phyloP scores from a whole-genome alignment of 2,888 invertebrate species.

The Napeogenes sylphis region DNA sequence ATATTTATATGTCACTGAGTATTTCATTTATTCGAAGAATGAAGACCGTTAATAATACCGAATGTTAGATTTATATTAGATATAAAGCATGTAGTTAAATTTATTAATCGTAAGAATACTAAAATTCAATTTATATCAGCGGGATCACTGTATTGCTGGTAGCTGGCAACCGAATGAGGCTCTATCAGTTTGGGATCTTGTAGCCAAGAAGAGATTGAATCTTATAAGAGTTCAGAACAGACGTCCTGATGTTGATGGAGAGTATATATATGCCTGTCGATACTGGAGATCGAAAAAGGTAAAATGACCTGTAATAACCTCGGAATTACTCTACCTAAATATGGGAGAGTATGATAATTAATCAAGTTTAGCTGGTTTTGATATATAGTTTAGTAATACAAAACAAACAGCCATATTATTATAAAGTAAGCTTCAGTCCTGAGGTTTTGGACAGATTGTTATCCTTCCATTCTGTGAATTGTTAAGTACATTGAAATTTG shows the following conservation, averaged over 20 bases:
- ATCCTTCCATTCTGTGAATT: constrained; percentile 38
- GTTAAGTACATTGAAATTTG: constrained; percentile 25
- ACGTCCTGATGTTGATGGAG: constrained; percentile 72
- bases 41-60: too few species aligned
- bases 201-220: constrained; percentile 64
- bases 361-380: neutral
- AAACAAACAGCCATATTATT: constrained; percentile 42
- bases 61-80: too few species aligned
- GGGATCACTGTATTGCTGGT: constrained; percentile 70
- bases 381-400: constrained; percentile 46
- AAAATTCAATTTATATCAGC: constrained; percentile 43
- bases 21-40: too few species aligned
- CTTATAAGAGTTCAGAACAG: constrained; percentile 72
- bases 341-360: too few species aligned
- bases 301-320: neutral
- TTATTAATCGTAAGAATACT: too few species aligned
- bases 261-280: constrained; percentile 76
- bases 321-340: constrained; percentile 4
- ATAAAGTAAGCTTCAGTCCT: constrained; percentile 25
- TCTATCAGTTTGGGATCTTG: constrained; percentile 75
- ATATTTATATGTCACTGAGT: too few species aligned
- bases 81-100: too few species aligned
- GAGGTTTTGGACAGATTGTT: constrained; percentile 36
- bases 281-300: constrained; percentile 68
- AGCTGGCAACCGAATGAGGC: constrained; percentile 77